Evolutionary conservation across 2,113 vertebrate species (phyloP), one percentile per base, ranked within the genome.

Genomic region (Trematomus loennbergii): DNA sequence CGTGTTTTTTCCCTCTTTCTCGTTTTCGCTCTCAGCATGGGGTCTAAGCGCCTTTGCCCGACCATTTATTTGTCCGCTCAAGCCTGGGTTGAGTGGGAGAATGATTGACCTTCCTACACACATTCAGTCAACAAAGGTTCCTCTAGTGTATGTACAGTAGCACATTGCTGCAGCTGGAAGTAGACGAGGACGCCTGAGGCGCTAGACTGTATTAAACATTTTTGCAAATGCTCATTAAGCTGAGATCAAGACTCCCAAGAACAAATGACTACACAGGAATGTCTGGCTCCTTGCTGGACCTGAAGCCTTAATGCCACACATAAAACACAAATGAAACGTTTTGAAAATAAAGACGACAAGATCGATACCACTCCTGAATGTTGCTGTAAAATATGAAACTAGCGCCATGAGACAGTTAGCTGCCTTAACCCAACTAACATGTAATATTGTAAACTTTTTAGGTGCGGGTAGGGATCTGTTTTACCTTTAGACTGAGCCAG

Each of bases 211-310:
- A 88, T 86, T 69, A 84, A 87, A 85, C 87, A 70, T 87, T 86
- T 82, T 80, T 77, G 40, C 11, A 72, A 77, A 77, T 20, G 57
- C 67, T 89, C 79, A 84, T 88, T 91, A 88, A 74, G 77, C 67
- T 6, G 0, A 79, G 72, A 87, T 85, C 77, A 82, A 48, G 75
- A 68, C 75, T 87, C 73, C 45, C 82, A 82, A 5, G 9, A 81
- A 74, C 48, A 84, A 2, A 22, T 20, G 83, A 50, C 57, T 11
- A 84, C 64, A 79, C 72, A 72, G 82, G 92, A 89, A 91, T 84
- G 58, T 82, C 83, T 87, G 85, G 63, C 50, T 84, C 15, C 61
- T 45, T 64, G 6, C 11, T 29, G 54, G n/a, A 36, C 15, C 6
- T 4, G 25, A 40, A 69, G 78, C 71, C n/a, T 53, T 75, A 64